Conservation (phyloP, 2,797 vertebrate genomes). For the Prionace glauca region DNA sequence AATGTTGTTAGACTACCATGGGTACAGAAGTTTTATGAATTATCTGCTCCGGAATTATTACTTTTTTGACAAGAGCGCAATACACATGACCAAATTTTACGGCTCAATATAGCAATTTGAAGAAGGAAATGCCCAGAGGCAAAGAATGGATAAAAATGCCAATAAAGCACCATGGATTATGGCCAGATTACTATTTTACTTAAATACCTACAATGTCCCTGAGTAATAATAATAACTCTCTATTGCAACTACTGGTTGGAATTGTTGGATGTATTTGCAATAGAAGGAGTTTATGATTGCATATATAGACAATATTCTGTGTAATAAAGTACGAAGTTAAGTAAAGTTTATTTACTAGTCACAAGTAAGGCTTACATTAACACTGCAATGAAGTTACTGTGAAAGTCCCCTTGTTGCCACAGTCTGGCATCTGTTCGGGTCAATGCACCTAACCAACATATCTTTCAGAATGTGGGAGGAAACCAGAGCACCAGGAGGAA, state of each 20-base stretch:
- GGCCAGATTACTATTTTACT: constrained; percentile 33
- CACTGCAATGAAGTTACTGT: too few species aligned
- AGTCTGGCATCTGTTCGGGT: too few species aligned
- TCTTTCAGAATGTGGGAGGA: too few species aligned
- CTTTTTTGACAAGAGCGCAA: constrained; percentile 31
- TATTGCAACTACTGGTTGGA: neutral
- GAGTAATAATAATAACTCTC: neutral
- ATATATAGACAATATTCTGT: neutral
- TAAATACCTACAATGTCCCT: constrained; percentile 25
- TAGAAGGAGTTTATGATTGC: neutral
- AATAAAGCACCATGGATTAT: constrained; percentile 26
- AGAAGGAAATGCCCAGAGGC: neutral
- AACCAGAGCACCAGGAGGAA: too few species aligned
- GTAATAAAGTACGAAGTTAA: too few species aligned
- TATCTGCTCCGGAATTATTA: constrained; percentile 29
- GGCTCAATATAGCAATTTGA: constrained; percentile 33
- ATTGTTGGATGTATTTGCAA: neutral
- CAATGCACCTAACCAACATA: too few species aligned
- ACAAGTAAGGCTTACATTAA: too few species aligned
- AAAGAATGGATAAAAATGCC: constrained; percentile 19
- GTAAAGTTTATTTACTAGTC: too few species aligned
- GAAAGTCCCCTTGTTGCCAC: too few species aligned
- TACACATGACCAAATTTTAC: constrained; percentile 20
- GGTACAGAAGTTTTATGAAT: constrained; percentile 21
- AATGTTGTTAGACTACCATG: neutral